Base-by-base conservation (phyloP, 1,140 invertebrate genomes). In the Pseudomyrmex sp. region DNA sequence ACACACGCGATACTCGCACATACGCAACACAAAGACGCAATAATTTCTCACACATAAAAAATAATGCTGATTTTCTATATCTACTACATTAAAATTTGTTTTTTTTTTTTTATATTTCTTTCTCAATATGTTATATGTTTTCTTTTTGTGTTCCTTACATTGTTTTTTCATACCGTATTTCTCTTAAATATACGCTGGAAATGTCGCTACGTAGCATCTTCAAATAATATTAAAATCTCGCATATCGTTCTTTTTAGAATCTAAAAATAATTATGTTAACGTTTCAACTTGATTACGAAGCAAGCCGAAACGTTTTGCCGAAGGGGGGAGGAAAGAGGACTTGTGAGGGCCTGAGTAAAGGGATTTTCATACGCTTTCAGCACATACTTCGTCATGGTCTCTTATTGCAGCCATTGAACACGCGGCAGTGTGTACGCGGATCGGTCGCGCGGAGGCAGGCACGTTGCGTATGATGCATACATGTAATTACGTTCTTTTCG, bases 341-440 rank as follows among this genome's bases (percentile, higher is more conserved):
- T 66, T 18, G 44, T 83, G 54, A 59, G n/a, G 10, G 59, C 48
- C n/a, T 72, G 48, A 54, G 48, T 90, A 88, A 89, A 90, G 85
- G 88, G 84, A 91, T 89, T 18, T 18, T 92, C 89, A 58, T 90
- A 93, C 93, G 93, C 93, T 93, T 93, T 93, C 92, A 91, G 90
- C 91, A 92, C 91, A 92, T 91, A 89, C 88, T 84, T 92, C 90
- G 91, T 93, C 91, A 93, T 92, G 92, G 84, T 91, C 84, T 84
- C 89, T 90, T 92, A 89, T 88, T 88, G 59, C 85, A 84, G 62
- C 69, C 79, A 79, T 50, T 84, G 62, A 68, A 74, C 10, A 20
- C 62, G 75, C 18, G 26, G 26, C 26, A 0, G 26, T 2, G 56
- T 48, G 76, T 61, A 50, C n/a, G 68, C 18, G 70, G 48, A 82